Conservation (phyloP, 2,888 invertebrate genomes). For the Ariolimax columbianus region DNA sequence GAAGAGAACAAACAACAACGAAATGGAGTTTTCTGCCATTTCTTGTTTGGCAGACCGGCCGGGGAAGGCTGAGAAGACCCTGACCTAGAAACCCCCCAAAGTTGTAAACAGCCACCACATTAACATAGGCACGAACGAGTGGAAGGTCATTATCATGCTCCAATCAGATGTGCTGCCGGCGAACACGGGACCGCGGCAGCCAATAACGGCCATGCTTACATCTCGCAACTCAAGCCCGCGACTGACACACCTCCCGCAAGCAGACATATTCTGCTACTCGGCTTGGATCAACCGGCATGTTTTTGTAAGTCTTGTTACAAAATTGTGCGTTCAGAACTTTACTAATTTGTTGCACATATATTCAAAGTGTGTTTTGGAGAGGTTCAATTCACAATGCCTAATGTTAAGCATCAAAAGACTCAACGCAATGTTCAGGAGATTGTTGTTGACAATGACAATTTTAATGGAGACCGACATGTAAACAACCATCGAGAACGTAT, state of each 20-base stretch:
- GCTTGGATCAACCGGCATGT: conserved; percentile 38
- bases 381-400: conserved; percentile 58
- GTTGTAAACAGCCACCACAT: conserved; percentile 66
- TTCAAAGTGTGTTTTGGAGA: background rate
- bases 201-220: conserved; percentile 58
- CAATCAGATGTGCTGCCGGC: conserved; percentile 56
- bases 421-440: conserved; percentile 63
- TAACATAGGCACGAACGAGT: conserved; percentile 60
- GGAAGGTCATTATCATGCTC: conserved; percentile 59
- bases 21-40: too few relatives aligned
- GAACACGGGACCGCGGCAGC: conserved; percentile 51
- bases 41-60: conserved; percentile 13
- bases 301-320: conserved; percentile 3
- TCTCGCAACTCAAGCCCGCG: conserved; percentile 52
- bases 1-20: too few relatives aligned
- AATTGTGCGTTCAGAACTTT: background rate
- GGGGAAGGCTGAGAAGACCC: conserved; percentile 53
- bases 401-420: conserved; percentile 62
- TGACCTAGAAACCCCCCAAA: conserved; percentile 58
- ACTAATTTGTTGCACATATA: background rate
- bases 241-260: conserved; percentile 57
- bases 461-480: conserved; percentile 45
- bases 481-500: conserved; percentile 38
- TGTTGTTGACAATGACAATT: conserved; percentile 58
- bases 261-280: conserved; percentile 43